Evolutionary conservation across 2,113 vertebrate species (phyloP).

Genomic region (Polypterus bichir): DNA sequence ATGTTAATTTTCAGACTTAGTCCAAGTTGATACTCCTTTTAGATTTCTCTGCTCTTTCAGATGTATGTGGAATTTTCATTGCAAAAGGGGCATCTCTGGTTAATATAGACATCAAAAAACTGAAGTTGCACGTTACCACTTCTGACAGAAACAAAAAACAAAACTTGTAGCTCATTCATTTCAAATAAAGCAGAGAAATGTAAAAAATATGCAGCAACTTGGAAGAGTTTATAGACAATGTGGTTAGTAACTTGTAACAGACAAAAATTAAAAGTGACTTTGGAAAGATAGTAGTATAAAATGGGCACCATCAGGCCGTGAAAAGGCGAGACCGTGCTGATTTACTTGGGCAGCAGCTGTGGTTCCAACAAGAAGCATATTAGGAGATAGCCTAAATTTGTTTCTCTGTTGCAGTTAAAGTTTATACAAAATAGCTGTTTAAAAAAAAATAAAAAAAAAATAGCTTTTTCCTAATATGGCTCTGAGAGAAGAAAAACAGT

Average conservation of each 20-base stretch:
- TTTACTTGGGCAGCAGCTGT: conserved; percentile 20
- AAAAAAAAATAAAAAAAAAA: neutral
- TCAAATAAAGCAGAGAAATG: conserved; percentile 74
- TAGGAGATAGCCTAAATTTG: conserved; percentile 13
- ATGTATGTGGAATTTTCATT: conserved; percentile 86
- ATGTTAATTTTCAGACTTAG: conserved; percentile 53
- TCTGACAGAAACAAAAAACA: conserved; percentile 36
- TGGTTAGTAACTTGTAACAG: conserved; percentile 81
- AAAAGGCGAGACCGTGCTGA: conserved; percentile 54
- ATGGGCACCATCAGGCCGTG: conserved; percentile 72
- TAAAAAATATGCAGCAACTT: conserved; percentile 64
- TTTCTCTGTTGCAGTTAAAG: conserved; percentile 40
- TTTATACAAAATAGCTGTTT: conserved; percentile 23
- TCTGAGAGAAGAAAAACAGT: neutral
- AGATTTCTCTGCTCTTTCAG: conserved; percentile 78
- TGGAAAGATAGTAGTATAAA: conserved; percentile 55
- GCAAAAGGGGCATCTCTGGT: conserved; percentile 51
- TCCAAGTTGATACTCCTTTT: conserved; percentile 58
- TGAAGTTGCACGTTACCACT: conserved; percentile 62
- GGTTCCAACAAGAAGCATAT: conserved; percentile 25
- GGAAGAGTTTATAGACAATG: conserved; percentile 59
- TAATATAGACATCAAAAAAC: conserved; percentile 61
- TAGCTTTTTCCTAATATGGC: neutral
- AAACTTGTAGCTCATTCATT: conserved; percentile 60
- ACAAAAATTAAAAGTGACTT: conserved; percentile 63